Percentiles rank a stretch among this genome's conserved stretches.
These are phyloP conservation scores for Liodrosophila aerea DNA, from an alignment of 2,888 invertebrate species.

Conservation along the genomic window DNA sequence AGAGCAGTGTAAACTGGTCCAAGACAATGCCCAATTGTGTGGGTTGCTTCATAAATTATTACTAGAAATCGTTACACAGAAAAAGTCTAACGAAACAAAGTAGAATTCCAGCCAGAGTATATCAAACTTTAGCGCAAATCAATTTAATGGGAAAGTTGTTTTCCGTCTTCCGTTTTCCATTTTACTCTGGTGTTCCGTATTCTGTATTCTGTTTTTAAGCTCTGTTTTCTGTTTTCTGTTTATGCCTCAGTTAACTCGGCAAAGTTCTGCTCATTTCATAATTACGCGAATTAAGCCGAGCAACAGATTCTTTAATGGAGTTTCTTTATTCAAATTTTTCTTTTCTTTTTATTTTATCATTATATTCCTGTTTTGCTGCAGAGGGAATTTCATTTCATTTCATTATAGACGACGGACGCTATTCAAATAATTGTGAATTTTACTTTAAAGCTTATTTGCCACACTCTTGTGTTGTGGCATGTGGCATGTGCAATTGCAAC, in stretches of 20 bases:
- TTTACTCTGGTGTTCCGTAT: neutral
- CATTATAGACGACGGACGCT: neutral
- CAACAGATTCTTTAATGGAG: slow-evolving; percentile 15
- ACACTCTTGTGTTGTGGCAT: too few species aligned
- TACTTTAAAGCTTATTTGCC: too few species aligned
- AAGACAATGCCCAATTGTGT: slow-evolving; percentile 33
- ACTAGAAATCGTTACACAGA: slow-evolving; percentile 1
- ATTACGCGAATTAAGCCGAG: slow-evolving; percentile 24
- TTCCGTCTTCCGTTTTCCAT: slow-evolving; percentile 13
- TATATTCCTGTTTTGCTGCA: too few species aligned
- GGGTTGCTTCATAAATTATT: slow-evolving; percentile 47
- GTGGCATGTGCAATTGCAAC: too few species aligned
- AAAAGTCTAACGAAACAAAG: neutral
- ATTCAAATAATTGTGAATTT: slow-evolving; percentile 15
- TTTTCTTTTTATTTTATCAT: neutral
- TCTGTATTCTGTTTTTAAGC: too few species aligned
- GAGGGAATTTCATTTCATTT: too few species aligned
- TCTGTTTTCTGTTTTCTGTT: slow-evolving; percentile 1
- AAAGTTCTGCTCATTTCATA: slow-evolving; percentile 17
- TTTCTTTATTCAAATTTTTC: neutral
- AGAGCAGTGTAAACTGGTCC: neutral
- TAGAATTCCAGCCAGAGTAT: neutral
- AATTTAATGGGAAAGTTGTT: slow-evolving; percentile 40
- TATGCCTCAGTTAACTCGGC: neutral
- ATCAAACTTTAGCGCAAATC: slow-evolving; percentile 42